Evolutionary conservation across 1,140 invertebrate species (phyloP), one percentile per base, ranked within the genome.

Genomic region (Eurosta solidaginis): DNA sequence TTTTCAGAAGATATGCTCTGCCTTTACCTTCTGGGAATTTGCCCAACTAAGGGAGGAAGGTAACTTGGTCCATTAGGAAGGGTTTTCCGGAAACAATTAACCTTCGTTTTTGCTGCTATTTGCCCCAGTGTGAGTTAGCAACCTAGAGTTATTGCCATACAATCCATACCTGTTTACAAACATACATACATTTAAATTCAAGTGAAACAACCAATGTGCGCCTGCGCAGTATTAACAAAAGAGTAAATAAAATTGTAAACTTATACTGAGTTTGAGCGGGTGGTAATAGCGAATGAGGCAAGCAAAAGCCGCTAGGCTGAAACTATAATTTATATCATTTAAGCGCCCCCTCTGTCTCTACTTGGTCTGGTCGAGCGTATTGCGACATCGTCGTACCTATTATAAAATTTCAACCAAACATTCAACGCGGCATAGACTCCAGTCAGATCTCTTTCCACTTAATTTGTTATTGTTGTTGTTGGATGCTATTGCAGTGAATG

Each of bases 301-400:
- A 4, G 59, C 59, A 68, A 33, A 14, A 25, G 20, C 59, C 59
- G 33, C 59, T 22, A 40, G 33, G 36, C 59, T 68, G 33, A 36
- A 68, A 68, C 59, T 68, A n/a, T 68, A 68, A 68, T 68, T 68
- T 68, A 68, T 68, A 68, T 40, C 33, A 68, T 68, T 68, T 33
- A 42, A 68, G 50, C 50, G 33, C 59, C 59, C 7, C 59, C 33
- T 68, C 33, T 22, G 17, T 29, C 29, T 3, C 3, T 10, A 36
- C 10, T 29, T 63, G 3, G 54, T 33, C 22, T 63, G 22, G 59
- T 29, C n/a, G 40, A 33, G 59, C 33, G 59, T 33, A 68, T 68
- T 68, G 59, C 59, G 40, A 40, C 33, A n/a, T 29, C 27, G 59
- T 9, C 33, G 33, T 6, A 20, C 33, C n/a, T n/a, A n/a, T n/a